phyloP scores from a whole-genome alignment of 2,113 vertebrate species.

The Campylomormyrus numenius region DNA sequence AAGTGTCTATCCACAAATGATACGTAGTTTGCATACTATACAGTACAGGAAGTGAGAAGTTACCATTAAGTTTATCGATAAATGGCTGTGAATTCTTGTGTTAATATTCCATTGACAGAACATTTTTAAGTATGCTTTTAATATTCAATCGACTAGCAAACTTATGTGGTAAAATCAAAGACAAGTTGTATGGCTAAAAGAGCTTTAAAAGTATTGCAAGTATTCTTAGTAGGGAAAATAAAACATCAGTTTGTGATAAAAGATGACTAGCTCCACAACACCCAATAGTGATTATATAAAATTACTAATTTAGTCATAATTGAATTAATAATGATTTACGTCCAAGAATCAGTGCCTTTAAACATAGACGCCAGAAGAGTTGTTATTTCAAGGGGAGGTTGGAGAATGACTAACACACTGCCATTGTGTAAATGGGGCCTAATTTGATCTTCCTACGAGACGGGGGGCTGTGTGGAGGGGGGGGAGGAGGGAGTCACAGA shows the following conservation, averaged over 20 bases:
- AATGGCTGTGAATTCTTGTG: not conserved
- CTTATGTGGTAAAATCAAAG: not conserved
- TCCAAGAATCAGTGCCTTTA: not conserved
- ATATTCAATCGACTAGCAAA: not conserved
- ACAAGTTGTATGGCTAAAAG: not conserved
- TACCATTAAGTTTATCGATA: not conserved
- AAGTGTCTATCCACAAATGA: not conserved
- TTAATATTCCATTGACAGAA: not conserved
- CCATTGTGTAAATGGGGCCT: slow-evolving; percentile 28
- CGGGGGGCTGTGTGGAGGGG: not conserved
- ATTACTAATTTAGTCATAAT: not conserved
- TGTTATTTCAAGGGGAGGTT: slow-evolving; percentile 23
- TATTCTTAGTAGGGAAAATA: not conserved
- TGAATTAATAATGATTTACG: slow-evolving; percentile 5
- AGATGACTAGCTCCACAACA: not conserved
- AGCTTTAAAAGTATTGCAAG: not conserved
- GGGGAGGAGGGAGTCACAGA: not conserved
- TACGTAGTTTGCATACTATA: not conserved
- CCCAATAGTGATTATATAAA: not conserved
- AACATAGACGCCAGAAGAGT: slow-evolving; percentile 3
- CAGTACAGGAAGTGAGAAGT: not conserved
- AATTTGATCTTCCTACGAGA: slow-evolving; percentile 22
- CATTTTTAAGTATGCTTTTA: not conserved
- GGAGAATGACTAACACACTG: slow-evolving; percentile 16
- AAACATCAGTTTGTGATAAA: not conserved